A percentile compares a stretch with the other conserved stretches of the same genome.
These are phyloP conservation scores for Musca domestica DNA, from an alignment of 1,140 invertebrate species.

Conservation along the genomic window DNA sequence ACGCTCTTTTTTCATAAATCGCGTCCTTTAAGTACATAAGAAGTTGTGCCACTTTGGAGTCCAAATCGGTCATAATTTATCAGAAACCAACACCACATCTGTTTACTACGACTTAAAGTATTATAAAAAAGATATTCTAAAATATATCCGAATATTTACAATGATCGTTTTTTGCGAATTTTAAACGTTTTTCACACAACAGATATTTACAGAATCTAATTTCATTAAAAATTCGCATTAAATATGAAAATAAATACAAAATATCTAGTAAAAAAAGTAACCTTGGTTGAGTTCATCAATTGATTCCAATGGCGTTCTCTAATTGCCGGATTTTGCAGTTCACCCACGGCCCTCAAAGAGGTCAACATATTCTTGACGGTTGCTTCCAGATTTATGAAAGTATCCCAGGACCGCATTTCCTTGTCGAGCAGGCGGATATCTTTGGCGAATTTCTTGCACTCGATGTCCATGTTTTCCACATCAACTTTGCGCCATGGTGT, in stretches of 20 bases:
- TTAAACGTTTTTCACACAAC: neutral
- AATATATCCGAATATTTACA: too few species aligned
- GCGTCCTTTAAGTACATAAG: too few species aligned
- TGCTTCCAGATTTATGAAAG: slow-evolving; percentile 77
- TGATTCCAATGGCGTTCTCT: slow-evolving; percentile 94
- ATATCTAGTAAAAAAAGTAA: slow-evolving; percentile 55
- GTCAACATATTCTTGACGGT: slow-evolving; percentile 91
- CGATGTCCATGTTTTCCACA: slow-evolving; percentile 97
- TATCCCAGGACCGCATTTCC: slow-evolving; percentile 80
- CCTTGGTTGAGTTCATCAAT: slow-evolving; percentile 93
- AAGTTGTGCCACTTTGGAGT: too few species aligned
- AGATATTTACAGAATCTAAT: slow-evolving; percentile 18
- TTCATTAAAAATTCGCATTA: neutral
- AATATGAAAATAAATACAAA: too few species aligned
- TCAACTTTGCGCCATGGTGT: slow-evolving; percentile 95
- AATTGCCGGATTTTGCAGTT: slow-evolving; percentile 94
- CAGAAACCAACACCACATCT: too few species aligned
- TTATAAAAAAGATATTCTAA: too few species aligned
- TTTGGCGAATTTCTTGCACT: slow-evolving; percentile 96
- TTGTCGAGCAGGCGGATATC: slow-evolving; percentile 76
- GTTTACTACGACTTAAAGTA: too few species aligned
- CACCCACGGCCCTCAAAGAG: slow-evolving; percentile 85
- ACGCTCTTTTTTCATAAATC: too few species aligned
- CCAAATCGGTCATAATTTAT: too few species aligned
- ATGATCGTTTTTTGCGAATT: too few species aligned